phyloP scores from a whole-genome alignment of 2,797 vertebrate genomes.

The Sebastes matsubarae region DNA sequence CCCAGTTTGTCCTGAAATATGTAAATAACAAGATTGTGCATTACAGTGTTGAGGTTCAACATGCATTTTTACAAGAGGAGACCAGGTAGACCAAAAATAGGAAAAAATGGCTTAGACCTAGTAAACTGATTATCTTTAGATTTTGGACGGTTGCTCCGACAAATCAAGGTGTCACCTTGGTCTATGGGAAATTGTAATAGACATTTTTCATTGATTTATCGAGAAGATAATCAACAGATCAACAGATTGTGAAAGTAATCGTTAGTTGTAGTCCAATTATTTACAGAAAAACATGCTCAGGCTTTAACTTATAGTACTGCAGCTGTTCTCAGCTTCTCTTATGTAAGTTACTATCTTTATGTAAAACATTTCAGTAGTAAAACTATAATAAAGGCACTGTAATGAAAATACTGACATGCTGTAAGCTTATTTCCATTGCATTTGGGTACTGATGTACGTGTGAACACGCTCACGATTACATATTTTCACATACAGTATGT shows the following conservation, averaged over 20 bases:
- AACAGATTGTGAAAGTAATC: not conserved
- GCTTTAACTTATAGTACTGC: not conserved
- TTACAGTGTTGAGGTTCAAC: not conserved
- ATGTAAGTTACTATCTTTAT: not conserved
- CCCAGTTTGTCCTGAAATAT: not conserved
- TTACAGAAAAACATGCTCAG: not conserved
- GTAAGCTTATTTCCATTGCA: not conserved
- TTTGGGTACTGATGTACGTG: not conserved
- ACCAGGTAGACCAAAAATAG: not conserved
- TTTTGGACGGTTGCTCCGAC: not conserved
- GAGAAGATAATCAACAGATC: not conserved
- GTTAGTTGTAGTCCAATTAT: not conserved
- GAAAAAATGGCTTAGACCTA: not conserved
- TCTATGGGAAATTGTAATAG: not conserved
- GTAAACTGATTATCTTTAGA: not conserved
- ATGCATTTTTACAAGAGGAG: not conserved
- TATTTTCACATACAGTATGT: not conserved
- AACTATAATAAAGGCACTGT: not conserved
- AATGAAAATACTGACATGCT: not conserved
- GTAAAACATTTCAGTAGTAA: not conserved
- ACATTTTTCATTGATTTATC: not conserved
- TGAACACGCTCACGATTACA: not conserved
- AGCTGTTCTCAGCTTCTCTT: not conserved
- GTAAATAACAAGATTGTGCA: not conserved
- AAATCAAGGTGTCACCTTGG: not conserved